Percentiles rank a stretch among this genome's conserved stretches.
Conservation (phyloP, 2,888 invertebrate species). For the Parasteatoda lunata region DNA sequence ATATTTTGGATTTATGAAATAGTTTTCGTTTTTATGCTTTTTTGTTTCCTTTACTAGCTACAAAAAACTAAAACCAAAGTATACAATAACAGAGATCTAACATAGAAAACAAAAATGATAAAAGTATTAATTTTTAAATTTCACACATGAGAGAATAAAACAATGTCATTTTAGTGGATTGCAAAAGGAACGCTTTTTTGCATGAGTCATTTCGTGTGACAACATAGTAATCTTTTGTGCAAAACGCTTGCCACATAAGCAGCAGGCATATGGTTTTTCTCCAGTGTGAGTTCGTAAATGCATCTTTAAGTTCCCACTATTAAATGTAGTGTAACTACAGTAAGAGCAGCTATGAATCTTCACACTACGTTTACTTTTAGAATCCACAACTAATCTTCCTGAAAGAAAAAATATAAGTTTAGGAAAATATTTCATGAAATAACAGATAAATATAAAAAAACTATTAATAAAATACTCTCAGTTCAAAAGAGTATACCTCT, state of each 20-base stretch:
- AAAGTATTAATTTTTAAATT: not conserved
- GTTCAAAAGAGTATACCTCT: too few species aligned
- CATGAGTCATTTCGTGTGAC: conserved; percentile 19
- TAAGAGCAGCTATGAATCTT: not conserved
- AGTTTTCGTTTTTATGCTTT: not conserved
- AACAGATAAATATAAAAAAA: too few species aligned
- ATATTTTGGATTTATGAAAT: too few species aligned
- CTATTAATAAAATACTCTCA: too few species aligned
- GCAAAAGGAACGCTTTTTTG: not conserved
- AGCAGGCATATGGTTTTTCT: conserved; percentile 39
- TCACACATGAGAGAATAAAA: not conserved
- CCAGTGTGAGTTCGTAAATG: conserved; percentile 39
- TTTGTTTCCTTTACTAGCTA: not conserved
- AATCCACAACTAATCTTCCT: too few species aligned
- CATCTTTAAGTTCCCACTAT: conserved; percentile 3
- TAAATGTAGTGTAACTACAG: conserved; percentile 11
- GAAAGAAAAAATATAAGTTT: too few species aligned
- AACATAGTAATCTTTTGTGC: conserved; percentile 16
- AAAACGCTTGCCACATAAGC: conserved; percentile 30
- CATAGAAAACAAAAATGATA: not conserved
- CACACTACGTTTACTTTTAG: not conserved
- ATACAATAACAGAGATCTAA: not conserved
- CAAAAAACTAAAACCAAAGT: not conserved
- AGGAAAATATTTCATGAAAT: too few species aligned
- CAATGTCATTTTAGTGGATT: not conserved